These are phyloP conservation scores for Spicauda simplicius DNA, from an alignment of 2,888 invertebrate genomes.

Conservation along the genomic window DNA sequence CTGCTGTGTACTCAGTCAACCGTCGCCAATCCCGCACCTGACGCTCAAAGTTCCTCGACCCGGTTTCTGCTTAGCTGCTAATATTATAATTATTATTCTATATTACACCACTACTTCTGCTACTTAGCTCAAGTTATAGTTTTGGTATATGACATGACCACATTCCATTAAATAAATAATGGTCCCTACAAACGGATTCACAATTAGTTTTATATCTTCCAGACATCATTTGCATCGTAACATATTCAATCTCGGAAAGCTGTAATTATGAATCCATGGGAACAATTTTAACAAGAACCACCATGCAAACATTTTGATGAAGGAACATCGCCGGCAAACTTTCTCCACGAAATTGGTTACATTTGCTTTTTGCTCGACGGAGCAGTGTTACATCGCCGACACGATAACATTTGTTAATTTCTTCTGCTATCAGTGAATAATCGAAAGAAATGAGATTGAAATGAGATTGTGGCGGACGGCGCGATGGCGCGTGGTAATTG, in stretches of 20 bases:
- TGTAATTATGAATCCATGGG: conserved; percentile 45
- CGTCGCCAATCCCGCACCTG: conserved; percentile 29
- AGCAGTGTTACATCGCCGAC: conserved; percentile 51
- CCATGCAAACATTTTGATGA: conserved; percentile 60
- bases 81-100: conserved; percentile 7
- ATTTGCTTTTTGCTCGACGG: conserved; percentile 57
- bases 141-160: background rate
- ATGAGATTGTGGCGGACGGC: conserved; percentile 67
- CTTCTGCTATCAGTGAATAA: conserved; percentile 64
- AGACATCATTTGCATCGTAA: background rate
- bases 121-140: conserved; percentile 4
- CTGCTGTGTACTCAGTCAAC: conserved; percentile 24
- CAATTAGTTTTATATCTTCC: too few species aligned
- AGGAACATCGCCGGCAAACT: conserved; percentile 52
- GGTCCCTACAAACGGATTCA: too few species aligned
- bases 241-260: conserved; percentile 24
- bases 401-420: conserved; percentile 69
- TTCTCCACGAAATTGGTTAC: conserved; percentile 59
- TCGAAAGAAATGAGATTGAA: conserved; percentile 75
- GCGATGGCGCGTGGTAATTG: conserved; percentile 66
- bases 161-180: background rate
- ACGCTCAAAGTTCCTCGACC: conserved; percentile 36
- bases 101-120: background rate
- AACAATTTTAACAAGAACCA: conserved; percentile 50
- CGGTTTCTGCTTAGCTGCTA: conserved; percentile 29